Evolutionary conservation across 30 jellyfish, hydroid and myxozoan species (phyloP).

Genomic region (Pseudorhiza aurosa): DNA sequence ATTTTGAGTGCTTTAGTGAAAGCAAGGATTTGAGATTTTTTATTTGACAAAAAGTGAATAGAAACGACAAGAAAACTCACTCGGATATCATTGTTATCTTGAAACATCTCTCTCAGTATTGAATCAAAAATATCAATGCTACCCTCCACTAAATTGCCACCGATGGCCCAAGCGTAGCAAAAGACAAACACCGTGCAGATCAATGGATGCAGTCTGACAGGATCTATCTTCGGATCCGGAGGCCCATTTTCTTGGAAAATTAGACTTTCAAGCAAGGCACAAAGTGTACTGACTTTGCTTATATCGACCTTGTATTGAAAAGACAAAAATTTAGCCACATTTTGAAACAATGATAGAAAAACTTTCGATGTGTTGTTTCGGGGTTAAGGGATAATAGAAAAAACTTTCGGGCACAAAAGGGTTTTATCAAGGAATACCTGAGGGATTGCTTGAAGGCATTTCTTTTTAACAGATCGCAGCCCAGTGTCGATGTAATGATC

Average conservation of each 20-base stretch:
- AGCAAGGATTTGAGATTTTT: too few relatives aligned
- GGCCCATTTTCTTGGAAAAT: constrained; percentile 57
- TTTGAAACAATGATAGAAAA: background rate
- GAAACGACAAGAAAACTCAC: constrained; percentile 76
- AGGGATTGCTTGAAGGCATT: constrained; percentile 88
- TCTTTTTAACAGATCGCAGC: constrained; percentile 62
- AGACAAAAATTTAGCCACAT: background rate
- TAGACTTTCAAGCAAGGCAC: constrained; percentile 79
- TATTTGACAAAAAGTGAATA: too few relatives aligned
- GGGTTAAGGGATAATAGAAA: background rate
- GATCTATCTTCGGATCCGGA: constrained; percentile 86
- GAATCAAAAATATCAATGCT: constrained; percentile 89
- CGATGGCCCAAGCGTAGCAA: constrained; percentile 89
- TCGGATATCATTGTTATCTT: constrained; percentile 79
- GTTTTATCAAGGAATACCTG: constrained; percentile 50
- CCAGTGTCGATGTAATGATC: constrained; percentile 84
- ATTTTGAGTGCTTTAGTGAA: too few relatives aligned
- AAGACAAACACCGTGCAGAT: constrained; percentile 75
- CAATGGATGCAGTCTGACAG: constrained; percentile 78
- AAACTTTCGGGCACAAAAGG: background rate
- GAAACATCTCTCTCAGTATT: constrained; percentile 77
- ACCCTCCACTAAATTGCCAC: constrained; percentile 87
- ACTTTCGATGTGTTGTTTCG: background rate
- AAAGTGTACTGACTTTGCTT: constrained; percentile 89
- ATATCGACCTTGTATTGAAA: constrained; percentile 66